These are phyloP conservation scores for Benthosema pterotum DNA, from an alignment of 2,797 vertebrate genomes.

Conservation along the genomic window DNA sequence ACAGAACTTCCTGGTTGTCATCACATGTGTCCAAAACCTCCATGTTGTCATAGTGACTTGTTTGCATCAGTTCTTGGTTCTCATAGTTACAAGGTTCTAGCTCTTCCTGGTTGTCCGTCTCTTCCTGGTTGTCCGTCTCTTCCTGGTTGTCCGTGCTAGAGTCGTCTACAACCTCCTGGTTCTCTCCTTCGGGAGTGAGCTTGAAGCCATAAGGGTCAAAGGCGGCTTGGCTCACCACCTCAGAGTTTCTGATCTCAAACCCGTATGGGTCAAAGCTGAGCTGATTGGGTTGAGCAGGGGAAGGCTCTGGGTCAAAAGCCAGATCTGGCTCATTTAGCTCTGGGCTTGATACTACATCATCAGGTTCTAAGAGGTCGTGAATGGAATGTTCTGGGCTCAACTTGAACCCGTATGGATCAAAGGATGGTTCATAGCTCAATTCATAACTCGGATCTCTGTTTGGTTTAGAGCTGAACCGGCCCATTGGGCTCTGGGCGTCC, in stretches of 20 bases:
- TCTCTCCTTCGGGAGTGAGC: conserved; percentile 68
- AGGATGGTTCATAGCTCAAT: conserved; percentile 65
- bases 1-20: conserved; percentile 12
- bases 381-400: conserved; percentile 76
- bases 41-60: conserved; percentile 48
- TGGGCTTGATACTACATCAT: conserved; percentile 64
- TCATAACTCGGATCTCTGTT: conserved; percentile 55
- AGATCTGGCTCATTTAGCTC: conserved; percentile 50
- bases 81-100: conserved; percentile 45
- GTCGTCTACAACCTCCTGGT: conserved; percentile 60
- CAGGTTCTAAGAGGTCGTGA: conserved; percentile 67
- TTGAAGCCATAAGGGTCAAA: conserved; percentile 73
- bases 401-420: conserved; percentile 77
- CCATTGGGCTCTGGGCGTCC: conserved; percentile 34
- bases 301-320: conserved; percentile 49
- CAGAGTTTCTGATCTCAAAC: conserved; percentile 54
- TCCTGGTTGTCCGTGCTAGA: conserved; percentile 41
- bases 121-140: no score
- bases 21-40: conserved; percentile 41
- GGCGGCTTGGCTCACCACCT: conserved; percentile 35
- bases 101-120: conserved; percentile 67
- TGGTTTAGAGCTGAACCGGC: conserved; percentile 32
- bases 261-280: conserved; percentile 42
- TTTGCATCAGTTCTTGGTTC: conserved; percentile 34
- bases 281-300: conserved; percentile 45